Conservation (phyloP, 2,797 vertebrate species). For the Catamblyrhynchus diadema region DNA sequence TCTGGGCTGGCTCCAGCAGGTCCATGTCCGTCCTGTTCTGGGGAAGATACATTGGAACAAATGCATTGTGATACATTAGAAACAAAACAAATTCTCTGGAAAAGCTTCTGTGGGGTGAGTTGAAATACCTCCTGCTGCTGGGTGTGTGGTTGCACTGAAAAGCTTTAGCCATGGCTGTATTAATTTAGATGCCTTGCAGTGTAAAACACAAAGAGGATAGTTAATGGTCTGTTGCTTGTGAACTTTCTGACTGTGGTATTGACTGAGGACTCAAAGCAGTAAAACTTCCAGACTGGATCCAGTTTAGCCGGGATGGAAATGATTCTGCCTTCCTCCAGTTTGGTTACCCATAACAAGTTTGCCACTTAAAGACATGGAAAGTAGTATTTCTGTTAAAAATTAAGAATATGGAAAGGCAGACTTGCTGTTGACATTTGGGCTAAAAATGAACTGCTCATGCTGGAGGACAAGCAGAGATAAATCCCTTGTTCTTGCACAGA, state of each 20-base stretch:
- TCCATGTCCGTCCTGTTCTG: not conserved
- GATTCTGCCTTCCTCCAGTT: not conserved
- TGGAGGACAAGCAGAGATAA: not conserved
- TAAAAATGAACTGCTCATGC: not conserved
- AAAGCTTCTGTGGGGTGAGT: not conserved
- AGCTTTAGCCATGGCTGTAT: not conserved
- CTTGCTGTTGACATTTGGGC: not conserved
- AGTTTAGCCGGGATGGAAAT: not conserved
- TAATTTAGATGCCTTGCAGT: not conserved
- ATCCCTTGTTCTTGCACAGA: not conserved
- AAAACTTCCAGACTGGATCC: not conserved
- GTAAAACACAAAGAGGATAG: not conserved
- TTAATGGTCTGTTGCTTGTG: not conserved
- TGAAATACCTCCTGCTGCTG: not conserved
- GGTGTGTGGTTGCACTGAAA: not conserved
- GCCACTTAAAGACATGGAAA: not conserved
- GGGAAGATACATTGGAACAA: not conserved
- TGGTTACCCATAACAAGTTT: not conserved
- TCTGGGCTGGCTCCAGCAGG: not conserved
- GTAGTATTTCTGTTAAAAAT: not conserved
- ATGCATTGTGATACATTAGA: not conserved
- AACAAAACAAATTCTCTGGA: not conserved
- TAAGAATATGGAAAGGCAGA: not conserved
- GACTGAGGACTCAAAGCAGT: not conserved
- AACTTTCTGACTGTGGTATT: not conserved